Evolutionary conservation across 2,113 vertebrate genomes (phyloP).

Genomic region (Struthio camelus): DNA sequence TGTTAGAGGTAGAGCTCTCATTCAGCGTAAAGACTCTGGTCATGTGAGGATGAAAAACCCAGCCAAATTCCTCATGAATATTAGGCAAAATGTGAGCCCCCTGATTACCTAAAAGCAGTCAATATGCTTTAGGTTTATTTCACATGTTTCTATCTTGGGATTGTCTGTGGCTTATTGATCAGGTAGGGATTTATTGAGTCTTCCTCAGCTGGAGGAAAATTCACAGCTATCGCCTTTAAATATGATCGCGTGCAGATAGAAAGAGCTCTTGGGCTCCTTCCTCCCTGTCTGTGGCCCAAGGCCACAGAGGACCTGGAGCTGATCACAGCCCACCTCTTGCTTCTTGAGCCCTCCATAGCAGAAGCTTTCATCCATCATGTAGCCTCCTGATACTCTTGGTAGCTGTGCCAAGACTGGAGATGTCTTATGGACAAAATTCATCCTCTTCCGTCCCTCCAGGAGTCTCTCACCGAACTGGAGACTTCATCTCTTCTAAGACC

Average conservation of each 20-base stretch:
- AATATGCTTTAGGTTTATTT: neutral
- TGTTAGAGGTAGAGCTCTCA: neutral
- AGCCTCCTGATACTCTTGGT: neutral
- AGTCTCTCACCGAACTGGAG: neutral
- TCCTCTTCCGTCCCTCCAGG: neutral
- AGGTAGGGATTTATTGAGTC: neutral
- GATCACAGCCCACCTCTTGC: neutral
- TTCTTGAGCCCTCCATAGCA: neutral
- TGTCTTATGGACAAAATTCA: neutral
- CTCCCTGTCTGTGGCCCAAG: neutral
- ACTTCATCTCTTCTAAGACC: neutral
- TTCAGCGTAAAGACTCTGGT: neutral
- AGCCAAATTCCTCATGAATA: neutral
- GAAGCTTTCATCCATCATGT: neutral
- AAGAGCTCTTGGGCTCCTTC: neutral
- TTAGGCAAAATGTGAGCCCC: neutral
- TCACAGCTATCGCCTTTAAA: neutral
- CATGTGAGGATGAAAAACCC: neutral
- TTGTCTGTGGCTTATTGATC: neutral
- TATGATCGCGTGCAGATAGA: neutral
- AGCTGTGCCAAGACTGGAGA: neutral
- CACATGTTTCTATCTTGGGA: neutral
- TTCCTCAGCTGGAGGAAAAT: neutral
- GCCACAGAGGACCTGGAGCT: neutral
- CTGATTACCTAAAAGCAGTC: neutral